Conservation (phyloP, 2,113 vertebrate genomes). For the Narcine bancroftii region DNA sequence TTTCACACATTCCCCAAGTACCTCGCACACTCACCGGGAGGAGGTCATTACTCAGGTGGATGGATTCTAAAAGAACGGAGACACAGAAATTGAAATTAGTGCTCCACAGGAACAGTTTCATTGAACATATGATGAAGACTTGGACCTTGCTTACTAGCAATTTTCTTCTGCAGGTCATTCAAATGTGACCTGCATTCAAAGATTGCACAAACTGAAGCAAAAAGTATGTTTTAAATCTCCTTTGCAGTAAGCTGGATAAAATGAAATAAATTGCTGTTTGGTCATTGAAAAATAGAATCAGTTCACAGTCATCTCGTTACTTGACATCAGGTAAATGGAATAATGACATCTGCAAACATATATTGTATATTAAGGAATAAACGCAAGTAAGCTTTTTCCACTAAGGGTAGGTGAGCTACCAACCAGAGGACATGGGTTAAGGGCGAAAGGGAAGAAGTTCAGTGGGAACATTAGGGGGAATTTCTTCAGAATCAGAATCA, state of each 20-base stretch:
- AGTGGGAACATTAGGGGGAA: too few species aligned
- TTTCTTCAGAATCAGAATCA: too few species aligned
- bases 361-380: too few species aligned
- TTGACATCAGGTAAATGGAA: conserved; percentile 16
- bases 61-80: background rate
- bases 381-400: too few species aligned
- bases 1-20: too few species aligned
- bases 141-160: background rate
- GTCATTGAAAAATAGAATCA: conserved; percentile 10
- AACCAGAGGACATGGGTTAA: too few species aligned
- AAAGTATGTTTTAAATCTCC: background rate
- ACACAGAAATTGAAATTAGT: background rate
- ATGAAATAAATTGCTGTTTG: background rate
- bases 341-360: conserved; percentile 14
- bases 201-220: too few species aligned
- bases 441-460: too few species aligned
- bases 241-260: conserved; percentile 5
- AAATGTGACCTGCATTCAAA: background rate
- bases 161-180: background rate
- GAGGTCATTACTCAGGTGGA: background rate
- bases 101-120: background rate
- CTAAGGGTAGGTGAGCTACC: too few species aligned
- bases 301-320: background rate
- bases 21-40: too few species aligned
- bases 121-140: background rate